Percentiles rank a stretch among this genome's conserved stretches.
Conservation (phyloP, 2,797 vertebrate species). For the Silurus aristotelis region DNA sequence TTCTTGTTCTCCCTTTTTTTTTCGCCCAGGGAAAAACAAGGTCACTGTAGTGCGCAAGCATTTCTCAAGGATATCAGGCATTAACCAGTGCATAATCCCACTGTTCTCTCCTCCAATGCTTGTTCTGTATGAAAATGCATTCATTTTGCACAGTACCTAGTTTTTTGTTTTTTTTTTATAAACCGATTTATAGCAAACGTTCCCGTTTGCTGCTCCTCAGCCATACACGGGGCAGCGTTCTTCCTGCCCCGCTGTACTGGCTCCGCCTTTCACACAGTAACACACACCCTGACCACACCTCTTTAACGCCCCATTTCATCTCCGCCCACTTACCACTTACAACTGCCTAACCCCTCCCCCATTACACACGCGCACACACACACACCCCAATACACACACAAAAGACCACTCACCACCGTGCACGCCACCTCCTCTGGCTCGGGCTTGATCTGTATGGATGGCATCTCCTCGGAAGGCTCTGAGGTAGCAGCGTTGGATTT, state of each 20-base stretch:
- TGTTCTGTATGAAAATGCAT: background rate
- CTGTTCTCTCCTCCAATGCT: background rate
- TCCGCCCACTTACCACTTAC: slow-evolving; percentile 27
- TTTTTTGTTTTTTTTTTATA: too few species aligned
- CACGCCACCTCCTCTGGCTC: slow-evolving; percentile 80
- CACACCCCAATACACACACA: slow-evolving; percentile 28
- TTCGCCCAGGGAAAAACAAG: background rate
- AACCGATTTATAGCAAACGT: too few species aligned
- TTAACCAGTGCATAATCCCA: background rate
- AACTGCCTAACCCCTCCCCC: background rate
- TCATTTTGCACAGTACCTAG: too few species aligned
- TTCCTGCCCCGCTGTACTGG: background rate
- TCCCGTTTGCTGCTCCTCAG: background rate
- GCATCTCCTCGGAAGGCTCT: slow-evolving; percentile 71
- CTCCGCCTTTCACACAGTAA: background rate
- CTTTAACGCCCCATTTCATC: slow-evolving; percentile 19
- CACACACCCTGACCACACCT: slow-evolving; percentile 41
- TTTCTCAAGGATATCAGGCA: background rate
- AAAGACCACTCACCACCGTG: slow-evolving; percentile 67
- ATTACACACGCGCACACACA: background rate
- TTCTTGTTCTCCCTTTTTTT: too few species aligned
- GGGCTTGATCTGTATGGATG: slow-evolving; percentile 77
- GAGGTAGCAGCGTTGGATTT: slow-evolving; percentile 68
- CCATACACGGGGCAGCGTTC: background rate
- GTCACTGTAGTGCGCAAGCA: background rate